These are phyloP conservation scores for Autographa gamma DNA, from an alignment of 2,888 invertebrate genomes.

Conservation along the genomic window DNA sequence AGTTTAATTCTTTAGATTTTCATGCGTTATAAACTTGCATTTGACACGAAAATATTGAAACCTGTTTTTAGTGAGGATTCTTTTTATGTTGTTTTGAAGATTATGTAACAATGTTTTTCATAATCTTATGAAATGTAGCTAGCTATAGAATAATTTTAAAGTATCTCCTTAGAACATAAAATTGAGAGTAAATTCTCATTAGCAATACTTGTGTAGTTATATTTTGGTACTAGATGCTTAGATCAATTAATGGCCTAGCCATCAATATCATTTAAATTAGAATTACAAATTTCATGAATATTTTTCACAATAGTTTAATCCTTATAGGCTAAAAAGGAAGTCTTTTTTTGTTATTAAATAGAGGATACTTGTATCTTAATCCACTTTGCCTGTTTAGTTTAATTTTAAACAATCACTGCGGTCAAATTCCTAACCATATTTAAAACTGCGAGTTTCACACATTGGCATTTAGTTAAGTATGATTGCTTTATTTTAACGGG, in stretches of 20 bases:
- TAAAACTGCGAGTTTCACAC: neutral
- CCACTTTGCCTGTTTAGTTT: too few species aligned
- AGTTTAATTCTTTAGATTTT: conserved; percentile 22
- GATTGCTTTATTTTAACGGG: neutral
- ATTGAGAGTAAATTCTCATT: neutral
- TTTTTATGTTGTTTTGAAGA: neutral
- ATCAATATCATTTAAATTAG: too few species aligned
- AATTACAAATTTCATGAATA: too few species aligned
- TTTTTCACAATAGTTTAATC: too few species aligned
- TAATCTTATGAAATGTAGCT: neutral
- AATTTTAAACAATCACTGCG: too few species aligned
- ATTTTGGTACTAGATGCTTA: too few species aligned
- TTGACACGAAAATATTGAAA: neutral
- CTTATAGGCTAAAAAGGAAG: too few species aligned
- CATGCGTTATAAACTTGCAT: conserved; percentile 8
- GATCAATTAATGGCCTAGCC: too few species aligned
- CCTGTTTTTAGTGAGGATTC: neutral
- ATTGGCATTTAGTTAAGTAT: conserved; percentile 1
- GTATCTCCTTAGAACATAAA: neutral
- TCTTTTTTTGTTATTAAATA: too few species aligned
- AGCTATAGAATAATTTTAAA: neutral
- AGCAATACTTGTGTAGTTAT: too few species aligned
- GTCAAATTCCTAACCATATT: too few species aligned
- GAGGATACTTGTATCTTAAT: too few species aligned
- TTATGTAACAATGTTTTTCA: neutral